Evolutionary conservation across 2,888 invertebrate species (phyloP).

Genomic region (Agrotis puta): DNA sequence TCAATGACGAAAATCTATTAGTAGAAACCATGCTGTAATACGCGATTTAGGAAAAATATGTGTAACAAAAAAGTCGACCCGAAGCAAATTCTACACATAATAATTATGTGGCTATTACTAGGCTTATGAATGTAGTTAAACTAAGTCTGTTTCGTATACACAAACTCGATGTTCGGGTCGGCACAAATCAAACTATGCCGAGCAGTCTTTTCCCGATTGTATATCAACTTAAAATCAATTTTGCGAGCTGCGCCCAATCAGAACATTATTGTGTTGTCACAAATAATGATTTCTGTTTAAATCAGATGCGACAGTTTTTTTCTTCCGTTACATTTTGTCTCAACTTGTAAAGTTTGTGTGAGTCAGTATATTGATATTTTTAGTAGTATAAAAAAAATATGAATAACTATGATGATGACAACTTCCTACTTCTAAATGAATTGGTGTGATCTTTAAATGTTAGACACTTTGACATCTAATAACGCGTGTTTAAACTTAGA

Average conservation of each 20-base stretch:
- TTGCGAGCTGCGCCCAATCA: not conserved
- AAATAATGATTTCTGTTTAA: not conserved
- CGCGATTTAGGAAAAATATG: too few species aligned
- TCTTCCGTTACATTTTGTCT: not conserved
- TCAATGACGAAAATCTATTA: too few species aligned
- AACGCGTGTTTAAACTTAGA: not conserved
- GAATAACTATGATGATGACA: conserved; percentile 11
- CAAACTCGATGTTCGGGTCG: too few species aligned
- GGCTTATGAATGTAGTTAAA: too few species aligned
- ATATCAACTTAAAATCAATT: too few species aligned
- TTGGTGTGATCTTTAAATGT: conserved; percentile 9
- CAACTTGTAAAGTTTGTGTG: conserved; percentile 11
- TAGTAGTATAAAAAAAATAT: not conserved
- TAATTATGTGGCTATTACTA: too few species aligned
- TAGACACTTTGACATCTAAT: not conserved
- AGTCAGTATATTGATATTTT: conserved; percentile 36
- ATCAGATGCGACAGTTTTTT: not conserved
- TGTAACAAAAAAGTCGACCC: too few species aligned
- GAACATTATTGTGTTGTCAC: not conserved
- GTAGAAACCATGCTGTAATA: too few species aligned
- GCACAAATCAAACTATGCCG: too few species aligned
- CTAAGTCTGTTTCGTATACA: too few species aligned
- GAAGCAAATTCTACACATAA: too few species aligned
- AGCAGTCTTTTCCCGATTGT: too few species aligned
- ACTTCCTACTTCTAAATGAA: conserved; percentile 24